Conservation (phyloP, 2,797 vertebrate species). For the Parotocinclus haroldoi region DNA sequence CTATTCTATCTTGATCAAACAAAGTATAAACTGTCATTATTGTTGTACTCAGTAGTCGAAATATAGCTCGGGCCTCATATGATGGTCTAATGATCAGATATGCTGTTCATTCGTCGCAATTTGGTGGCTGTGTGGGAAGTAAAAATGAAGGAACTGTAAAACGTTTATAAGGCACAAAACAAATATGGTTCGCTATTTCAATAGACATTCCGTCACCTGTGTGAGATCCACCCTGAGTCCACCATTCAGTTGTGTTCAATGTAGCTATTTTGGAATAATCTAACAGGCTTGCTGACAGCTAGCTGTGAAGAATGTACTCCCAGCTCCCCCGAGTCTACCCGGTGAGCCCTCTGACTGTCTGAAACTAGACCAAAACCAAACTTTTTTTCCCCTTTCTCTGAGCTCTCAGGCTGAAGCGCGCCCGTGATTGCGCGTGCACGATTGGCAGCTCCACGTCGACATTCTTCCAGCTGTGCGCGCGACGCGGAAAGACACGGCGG, state of each 20-base stretch:
- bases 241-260: slow-evolving; percentile 48
- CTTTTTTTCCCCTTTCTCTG: slow-evolving; percentile 27
- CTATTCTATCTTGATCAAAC: background rate
- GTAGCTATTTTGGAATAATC: slow-evolving; percentile 30
- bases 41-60: too few relatives aligned
- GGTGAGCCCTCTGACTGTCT: slow-evolving; percentile 54
- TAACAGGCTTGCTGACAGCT: slow-evolving; percentile 50
- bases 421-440: slow-evolving; percentile 78
- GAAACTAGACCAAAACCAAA: slow-evolving; percentile 67
- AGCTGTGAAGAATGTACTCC: slow-evolving; percentile 56
- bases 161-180: too few relatives aligned
- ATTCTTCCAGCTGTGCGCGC: slow-evolving; percentile 79
- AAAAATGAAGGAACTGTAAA: too few relatives aligned
- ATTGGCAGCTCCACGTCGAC: slow-evolving; percentile 88
- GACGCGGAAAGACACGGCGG: slow-evolving; percentile 42
- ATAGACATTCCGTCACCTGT: slow-evolving; percentile 46
- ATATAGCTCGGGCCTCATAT: too few relatives aligned
- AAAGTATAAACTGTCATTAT: too few relatives aligned
- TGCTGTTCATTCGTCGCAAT: too few relatives aligned
- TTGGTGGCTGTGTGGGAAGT: too few relatives aligned
- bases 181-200: too few relatives aligned
- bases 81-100: too few relatives aligned
- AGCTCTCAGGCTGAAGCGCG: slow-evolving; percentile 61
- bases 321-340: slow-evolving; percentile 52
- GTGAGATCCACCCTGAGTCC: slow-evolving; percentile 41